Evolutionary conservation across 1,140 invertebrate species (phyloP), one percentile per base, ranked within the genome.

Genomic region (Cotesia chilonis): DNA sequence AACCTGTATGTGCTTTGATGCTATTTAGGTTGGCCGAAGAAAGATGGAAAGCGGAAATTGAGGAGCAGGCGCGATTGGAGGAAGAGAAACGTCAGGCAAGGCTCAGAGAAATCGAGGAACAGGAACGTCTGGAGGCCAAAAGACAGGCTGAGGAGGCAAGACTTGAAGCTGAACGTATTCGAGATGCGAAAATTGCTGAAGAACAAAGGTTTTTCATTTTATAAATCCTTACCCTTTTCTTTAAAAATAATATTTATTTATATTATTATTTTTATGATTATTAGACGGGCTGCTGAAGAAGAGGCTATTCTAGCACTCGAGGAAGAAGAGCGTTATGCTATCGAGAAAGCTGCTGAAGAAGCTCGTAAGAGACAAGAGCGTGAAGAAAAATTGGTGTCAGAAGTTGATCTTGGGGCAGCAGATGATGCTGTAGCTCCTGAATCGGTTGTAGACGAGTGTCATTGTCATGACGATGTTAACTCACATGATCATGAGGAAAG

Each of bases 61-160:
- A 84, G 14, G 82, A 81, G 12, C 81, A 82, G 73, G 71, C 83
- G 51, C 83, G 79, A 12, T 2, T 82, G 52, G 73, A 83, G 28
- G 78, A 75, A 60, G 81, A 80, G 4, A 81, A 83, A 35, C 80
- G 82, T 70, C 80, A 82, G 17, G 75, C 74, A 52, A 79, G 84
- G 61, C 70, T 81, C 0, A 72, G 76, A 5, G 84, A 86, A 75
- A 85, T 87, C 51, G 78, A 80, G 1, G 84, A 85, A 28, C 82
- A 83, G 35, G 85, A 87, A 68, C 81, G 79, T 41, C 72, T 77
- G 14, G 84, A 81, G 66, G 81, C 75, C 4, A 80, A 84, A 65
- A 83, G 84, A 59, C 77, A 81, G 70, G 75, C 68, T 0, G 79
- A 86, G 57, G 83, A 86, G 65, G 77, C 69, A 3, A 84, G 82